These are phyloP conservation scores for Reticulitermes speratus DNA, from an alignment of 1,140 invertebrate species.

Conservation along the genomic window DNA sequence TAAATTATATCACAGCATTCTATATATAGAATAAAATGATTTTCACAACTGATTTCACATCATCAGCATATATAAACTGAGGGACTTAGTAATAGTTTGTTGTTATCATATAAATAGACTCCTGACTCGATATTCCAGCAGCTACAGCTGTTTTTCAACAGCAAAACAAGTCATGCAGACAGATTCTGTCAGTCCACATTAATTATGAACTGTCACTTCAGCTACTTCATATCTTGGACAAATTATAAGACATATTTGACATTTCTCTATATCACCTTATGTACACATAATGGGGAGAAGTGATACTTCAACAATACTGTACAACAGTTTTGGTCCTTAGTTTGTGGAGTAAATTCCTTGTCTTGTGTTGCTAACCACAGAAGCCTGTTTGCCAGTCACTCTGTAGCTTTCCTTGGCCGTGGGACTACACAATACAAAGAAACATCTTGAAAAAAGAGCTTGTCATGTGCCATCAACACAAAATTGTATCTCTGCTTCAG, in stretches of 20 bases:
- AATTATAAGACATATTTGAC: not conserved
- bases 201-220: not conserved
- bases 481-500: conserved; percentile 1
- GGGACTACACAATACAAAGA: conserved; percentile 12
- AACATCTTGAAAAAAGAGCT: not conserved
- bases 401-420: conserved; percentile 30
- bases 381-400: not conserved
- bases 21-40: conserved; percentile 22
- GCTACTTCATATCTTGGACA: not conserved
- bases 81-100: not conserved
- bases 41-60: not conserved
- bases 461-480: conserved; percentile 20
- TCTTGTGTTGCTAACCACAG: not conserved
- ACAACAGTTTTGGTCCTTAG: conserved; percentile 25
- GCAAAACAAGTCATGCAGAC: not conserved
- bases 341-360: not conserved
- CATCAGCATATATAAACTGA: not conserved
- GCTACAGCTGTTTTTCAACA: conserved; percentile 7
- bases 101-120: conserved; percentile 10
- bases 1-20: conserved; percentile 32
- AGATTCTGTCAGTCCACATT: not conserved
- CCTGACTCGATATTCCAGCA: not conserved
- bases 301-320: conserved; percentile 21
- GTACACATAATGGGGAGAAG: conserved; percentile 17
- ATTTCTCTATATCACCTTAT: conserved; percentile 13